Base-by-base conservation (phyloP, 1,140 invertebrate genomes). In the Procambarus clarkii region DNA sequence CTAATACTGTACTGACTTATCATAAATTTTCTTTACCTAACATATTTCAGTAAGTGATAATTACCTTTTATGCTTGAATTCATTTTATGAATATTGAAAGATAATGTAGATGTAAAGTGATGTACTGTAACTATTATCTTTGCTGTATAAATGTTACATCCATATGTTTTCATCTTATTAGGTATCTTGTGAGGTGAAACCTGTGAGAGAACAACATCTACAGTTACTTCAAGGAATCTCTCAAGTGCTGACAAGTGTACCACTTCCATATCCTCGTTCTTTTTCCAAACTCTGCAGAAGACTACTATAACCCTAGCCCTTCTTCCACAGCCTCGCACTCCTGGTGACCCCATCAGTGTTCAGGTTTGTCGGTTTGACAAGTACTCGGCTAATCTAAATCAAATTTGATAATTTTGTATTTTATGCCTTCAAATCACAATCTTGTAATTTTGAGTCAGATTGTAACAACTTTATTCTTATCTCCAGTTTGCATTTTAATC, bases 251-350 rank as follows among this genome's bases (percentile, higher is more conserved):
- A 95, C 96, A 60, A 95, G 95, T 87, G 96, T 96, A 24, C 96
- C 96, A 45, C 94, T 97, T 11, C 96, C 96, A 69, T 96, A 97
- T 93, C 97, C 98, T 24, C 95, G 98, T 98, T 97, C 93, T 98
- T 98, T 94, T 98, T 98, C 95, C 98, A 98, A 95, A 96, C 96
- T 8, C 94, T 98, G 13, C 98, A 98, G 94, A 96, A 96, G 2
- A 98, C 98, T 9, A 96, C 95, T 87, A 96, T 98, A 2, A 96
- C 95, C 94, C 94, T 98, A 78, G 97, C 97, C 2, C 96, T 98
- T 11, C 97, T 97, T 54, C 98, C 98, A 0, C 97, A 98, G 94
- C 97, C 97, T 0, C 95, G 97, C 92, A 96, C 96, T 54, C 95
- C 96, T 45, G 96, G 96, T 1, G 97, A 98, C 93, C 96, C 96